A percentile compares a stretch with the other conserved stretches of the same genome.
phyloP scores from a whole-genome alignment of 2,797 vertebrate species.

The Sciaenops ocellatus region DNA sequence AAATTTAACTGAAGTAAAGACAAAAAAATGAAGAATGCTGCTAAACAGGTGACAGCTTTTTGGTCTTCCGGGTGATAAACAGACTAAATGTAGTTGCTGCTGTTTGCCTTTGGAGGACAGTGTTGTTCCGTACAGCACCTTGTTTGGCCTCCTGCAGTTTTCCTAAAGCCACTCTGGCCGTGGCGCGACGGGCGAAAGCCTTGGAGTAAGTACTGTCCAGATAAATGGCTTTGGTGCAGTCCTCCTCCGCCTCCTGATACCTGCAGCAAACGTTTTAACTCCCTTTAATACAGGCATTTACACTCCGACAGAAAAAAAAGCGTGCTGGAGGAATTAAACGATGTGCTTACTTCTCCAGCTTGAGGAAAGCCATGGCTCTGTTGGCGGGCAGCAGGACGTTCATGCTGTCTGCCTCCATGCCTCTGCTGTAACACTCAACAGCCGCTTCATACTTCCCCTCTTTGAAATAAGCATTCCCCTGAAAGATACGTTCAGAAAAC shows the following conservation, averaged over 20 bases:
- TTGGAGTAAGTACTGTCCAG: constrained; percentile 93
- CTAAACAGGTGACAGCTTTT: neutral
- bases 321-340: neutral
- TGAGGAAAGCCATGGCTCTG: constrained; percentile 97
- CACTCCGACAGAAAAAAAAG: neutral
- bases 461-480: constrained; percentile 98
- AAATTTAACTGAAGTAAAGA: neutral
- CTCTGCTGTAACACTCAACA: constrained; percentile 92
- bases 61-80: neutral
- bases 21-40: neutral
- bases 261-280: constrained; percentile 71
- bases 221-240: constrained; percentile 90
- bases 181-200: constrained; percentile 94
- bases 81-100: neutral
- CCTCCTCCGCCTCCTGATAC: constrained; percentile 92
- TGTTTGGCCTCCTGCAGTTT: constrained; percentile 89
- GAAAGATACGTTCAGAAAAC: neutral
- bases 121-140: constrained; percentile 80
- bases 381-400: constrained; percentile 95
- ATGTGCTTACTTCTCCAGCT: constrained; percentile 89
- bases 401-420: constrained; percentile 90
- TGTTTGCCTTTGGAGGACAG: neutral
- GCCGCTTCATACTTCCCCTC: constrained; percentile 94
- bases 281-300: neutral
- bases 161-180: constrained; percentile 90